Evolutionary conservation across 2,797 vertebrate genomes (phyloP), one percentile per base, ranked within the genome.

Genomic region (Rousettus madagascariensis): DNA sequence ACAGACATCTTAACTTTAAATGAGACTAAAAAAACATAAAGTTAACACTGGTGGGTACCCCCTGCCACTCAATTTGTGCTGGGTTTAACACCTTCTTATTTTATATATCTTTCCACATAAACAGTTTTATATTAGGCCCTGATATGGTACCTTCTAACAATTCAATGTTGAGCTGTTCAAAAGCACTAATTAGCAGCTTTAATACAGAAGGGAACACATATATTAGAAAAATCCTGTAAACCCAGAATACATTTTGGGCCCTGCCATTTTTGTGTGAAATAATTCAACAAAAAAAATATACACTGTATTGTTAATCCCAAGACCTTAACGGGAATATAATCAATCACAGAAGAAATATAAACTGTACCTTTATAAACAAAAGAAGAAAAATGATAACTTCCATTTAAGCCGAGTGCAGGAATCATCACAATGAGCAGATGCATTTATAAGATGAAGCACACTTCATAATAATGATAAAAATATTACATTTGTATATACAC

Each of bases 11-110:
- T 97, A 98, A 98, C 97, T 98, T 98, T 97, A 98, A 98, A 98
- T 96, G 97, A 98, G 96, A 98, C 66, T 98, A 98, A 98, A 98
- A 97, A 98, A 98, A 98, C 98, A 98, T 98, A 98, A 98, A 98
- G 98, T 98, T 98, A 98, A 94, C 98, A 97, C 97, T 98, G 96
- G 94, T 97, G 97, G 97, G 93, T 98, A 97, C 97, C 96, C 96
- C 96, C 95, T 98, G 97, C 97, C 97, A 98, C 95, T 98, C 97
- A 97, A 96, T 98, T 98, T 98, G 97, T 98, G 91, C 94, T 97
- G 97, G 96, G 96, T 98, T 98, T 98, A 98, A 98, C 98, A 98
- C 98, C 97, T 97, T 91, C 71, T 98, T 98, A 97, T 98, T 98
- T 98, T 98, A 98, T 97, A 97, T 98, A 97, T 96, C 97, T 92